A percentile compares a stretch with the other conserved stretches of the same genome.
phyloP scores from a whole-genome alignment of 2,113 vertebrate genomes.

The Pelodiscus sinensis region DNA sequence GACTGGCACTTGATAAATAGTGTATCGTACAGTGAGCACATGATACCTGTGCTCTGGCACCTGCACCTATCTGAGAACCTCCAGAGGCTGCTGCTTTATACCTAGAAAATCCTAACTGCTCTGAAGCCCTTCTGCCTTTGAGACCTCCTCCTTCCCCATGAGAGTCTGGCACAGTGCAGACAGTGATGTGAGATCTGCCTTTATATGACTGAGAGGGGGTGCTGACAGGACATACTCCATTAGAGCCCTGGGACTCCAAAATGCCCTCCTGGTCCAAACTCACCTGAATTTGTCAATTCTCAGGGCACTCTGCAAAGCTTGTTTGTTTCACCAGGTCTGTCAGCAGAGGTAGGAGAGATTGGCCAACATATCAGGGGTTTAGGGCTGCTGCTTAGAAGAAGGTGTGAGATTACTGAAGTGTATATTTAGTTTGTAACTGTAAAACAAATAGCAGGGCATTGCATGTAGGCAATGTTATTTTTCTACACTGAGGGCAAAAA shows the following conservation, averaged over 20 bases:
- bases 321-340: neutral
- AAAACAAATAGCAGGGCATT: neutral
- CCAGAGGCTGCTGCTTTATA: neutral
- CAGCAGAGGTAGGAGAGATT: neutral
- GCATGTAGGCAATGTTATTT: neutral
- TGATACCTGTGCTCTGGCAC: neutral
- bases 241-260: neutral
- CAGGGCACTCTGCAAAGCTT: neutral
- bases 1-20: neutral
- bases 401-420: neutral
- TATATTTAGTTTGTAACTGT: neutral
- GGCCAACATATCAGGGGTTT: too few species aligned
- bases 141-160: neutral
- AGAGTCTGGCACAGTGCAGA: neutral
- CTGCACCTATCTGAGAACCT: neutral
- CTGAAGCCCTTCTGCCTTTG: fast-evolving
- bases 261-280: neutral
- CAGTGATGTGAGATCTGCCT: neutral
- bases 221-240: neutral
- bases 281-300: neutral
- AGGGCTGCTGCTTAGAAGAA: neutral
- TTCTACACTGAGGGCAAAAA: neutral
- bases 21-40: neutral
- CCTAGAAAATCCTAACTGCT: neutral
- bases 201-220: neutral